Conservation (phyloP, 2,113 vertebrate species). For the Mystacornis crossleyi region DNA sequence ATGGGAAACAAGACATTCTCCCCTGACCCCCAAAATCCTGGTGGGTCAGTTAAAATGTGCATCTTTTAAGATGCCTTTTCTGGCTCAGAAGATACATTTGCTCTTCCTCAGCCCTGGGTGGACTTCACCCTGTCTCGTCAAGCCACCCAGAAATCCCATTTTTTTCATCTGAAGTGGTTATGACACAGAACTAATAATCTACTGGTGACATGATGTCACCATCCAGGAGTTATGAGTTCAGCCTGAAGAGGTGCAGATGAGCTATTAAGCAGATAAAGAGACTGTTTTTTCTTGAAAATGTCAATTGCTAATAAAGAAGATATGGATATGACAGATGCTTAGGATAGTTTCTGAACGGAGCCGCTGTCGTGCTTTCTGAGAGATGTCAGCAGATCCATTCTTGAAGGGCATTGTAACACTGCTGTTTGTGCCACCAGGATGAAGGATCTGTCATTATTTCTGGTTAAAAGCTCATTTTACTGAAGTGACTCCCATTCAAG, state of each 20-base stretch:
- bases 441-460: conserved; percentile 51
- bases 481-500: conserved; percentile 52
- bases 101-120: background rate
- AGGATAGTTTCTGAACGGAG: conserved; percentile 27
- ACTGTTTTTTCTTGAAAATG: conserved; percentile 60
- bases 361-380: background rate
- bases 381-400: conserved; percentile 50
- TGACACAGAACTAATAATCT: conserved; percentile 23
- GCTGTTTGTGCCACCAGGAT: conserved; percentile 45
- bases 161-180: background rate
- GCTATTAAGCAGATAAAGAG: conserved; percentile 40
- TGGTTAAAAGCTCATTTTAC: conserved; percentile 49
- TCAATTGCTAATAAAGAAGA: conserved; percentile 66
- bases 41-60: background rate
- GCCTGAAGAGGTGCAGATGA: conserved; percentile 49
- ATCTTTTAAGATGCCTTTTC: background rate
- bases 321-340: conserved; percentile 38
- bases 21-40: fast-evolving
- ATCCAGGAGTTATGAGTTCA: conserved; percentile 21
- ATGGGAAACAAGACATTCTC: background rate
- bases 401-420: conserved; percentile 56
- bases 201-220: background rate
- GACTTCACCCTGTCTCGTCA: fast-evolving
- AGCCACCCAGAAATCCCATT: background rate
- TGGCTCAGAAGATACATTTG: background rate